Percentiles rank a stretch among this genome's conserved stretches.
Evolutionary conservation across 2,113 vertebrate species (phyloP).

Genomic region (Poicephalus meyeri): DNA sequence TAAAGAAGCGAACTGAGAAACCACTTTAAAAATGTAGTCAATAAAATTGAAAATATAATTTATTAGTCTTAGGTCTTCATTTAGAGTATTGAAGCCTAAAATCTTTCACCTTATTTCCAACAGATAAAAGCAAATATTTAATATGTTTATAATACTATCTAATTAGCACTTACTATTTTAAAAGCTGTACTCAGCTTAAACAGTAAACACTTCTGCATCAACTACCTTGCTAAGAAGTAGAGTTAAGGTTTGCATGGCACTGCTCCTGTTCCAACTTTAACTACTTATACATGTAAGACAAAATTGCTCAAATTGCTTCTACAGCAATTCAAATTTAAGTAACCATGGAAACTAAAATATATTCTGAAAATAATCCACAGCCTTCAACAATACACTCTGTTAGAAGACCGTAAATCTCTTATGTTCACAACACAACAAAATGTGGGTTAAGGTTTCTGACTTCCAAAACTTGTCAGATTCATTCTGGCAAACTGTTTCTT

Average conservation of each 20-base stretch:
- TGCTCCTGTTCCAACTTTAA: conserved; percentile 7
- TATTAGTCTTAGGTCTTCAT: background rate
- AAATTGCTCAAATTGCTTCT: conserved; percentile 45
- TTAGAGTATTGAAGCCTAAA: background rate
- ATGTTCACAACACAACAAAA: background rate
- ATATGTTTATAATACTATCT: background rate
- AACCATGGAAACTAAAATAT: conserved; percentile 57
- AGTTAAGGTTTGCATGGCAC: background rate
- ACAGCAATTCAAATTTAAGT: conserved; percentile 42
- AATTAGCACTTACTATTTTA: background rate
- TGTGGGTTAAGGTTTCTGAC: background rate
- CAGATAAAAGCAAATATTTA: background rate
- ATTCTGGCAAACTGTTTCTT: background rate
- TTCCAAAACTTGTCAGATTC: background rate
- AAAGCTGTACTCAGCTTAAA: background rate
- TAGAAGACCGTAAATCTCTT: background rate
- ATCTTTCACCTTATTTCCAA: background rate
- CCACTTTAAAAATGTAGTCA: background rate
- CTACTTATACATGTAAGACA: conserved; percentile 23
- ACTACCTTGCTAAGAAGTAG: background rate
- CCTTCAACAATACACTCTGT: conserved; percentile 4
- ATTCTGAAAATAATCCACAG: conserved; percentile 50
- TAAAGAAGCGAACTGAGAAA: background rate
- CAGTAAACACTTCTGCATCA: background rate
- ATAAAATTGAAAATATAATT: background rate